Evolutionary conservation across 2,113 vertebrate species (phyloP).

Genomic region (Brachionichthys hirsutus): DNA sequence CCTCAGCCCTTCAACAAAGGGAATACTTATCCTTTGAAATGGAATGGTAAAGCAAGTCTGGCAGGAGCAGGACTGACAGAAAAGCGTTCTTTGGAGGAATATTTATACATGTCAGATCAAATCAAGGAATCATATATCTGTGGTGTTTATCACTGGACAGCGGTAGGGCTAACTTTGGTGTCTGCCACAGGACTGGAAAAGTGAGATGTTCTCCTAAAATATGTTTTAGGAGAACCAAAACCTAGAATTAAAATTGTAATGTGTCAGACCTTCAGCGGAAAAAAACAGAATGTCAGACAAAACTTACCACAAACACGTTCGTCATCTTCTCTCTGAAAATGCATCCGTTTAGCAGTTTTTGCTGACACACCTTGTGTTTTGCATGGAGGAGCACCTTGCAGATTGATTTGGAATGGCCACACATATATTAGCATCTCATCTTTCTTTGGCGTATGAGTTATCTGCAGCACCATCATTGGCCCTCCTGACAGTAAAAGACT

Average conservation of each 20-base stretch:
- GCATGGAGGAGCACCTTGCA: slow-evolving; percentile 59
- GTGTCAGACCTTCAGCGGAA: neutral
- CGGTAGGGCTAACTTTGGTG: slow-evolving; percentile 8
- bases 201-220: too few species aligned
- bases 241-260: too few species aligned
- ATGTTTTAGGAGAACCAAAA: too few species aligned
- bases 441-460: slow-evolving; percentile 56
- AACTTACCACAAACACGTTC: slow-evolving; percentile 11
- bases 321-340: slow-evolving; percentile 14
- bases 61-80: slow-evolving; percentile 22
- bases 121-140: slow-evolving; percentile 20
- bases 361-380: slow-evolving; percentile 50
- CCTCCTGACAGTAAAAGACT: slow-evolving; percentile 53
- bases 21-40: slow-evolving; percentile 69
- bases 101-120: slow-evolving; percentile 43
- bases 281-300: slow-evolving; percentile 18
- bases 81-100: slow-evolving; percentile 52
- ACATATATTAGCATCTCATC: slow-evolving; percentile 67
- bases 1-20: slow-evolving; percentile 57
- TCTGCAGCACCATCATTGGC: slow-evolving; percentile 53
- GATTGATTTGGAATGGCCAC: slow-evolving; percentile 59
- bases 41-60: slow-evolving; percentile 46
- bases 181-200: slow-evolving; percentile 1
- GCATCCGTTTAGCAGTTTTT: slow-evolving; percentile 15
- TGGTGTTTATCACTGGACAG: slow-evolving; percentile 36